Conservation (phyloP, 1,140 invertebrate genomes). For the Chrysomallon squamiferum region DNA sequence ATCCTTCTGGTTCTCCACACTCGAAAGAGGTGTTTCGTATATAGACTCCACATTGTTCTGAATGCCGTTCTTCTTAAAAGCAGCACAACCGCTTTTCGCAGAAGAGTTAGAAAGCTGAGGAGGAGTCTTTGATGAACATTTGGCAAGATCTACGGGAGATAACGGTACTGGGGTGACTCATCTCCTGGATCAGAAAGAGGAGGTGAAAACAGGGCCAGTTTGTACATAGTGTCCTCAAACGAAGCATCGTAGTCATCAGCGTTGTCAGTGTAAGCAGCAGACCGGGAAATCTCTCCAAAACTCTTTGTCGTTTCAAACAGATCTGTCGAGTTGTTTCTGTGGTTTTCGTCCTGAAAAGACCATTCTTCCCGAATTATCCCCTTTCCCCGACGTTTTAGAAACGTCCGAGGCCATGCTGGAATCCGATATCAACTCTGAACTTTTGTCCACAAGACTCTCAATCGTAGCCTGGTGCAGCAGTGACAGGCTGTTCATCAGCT, state of each 20-base stretch:
- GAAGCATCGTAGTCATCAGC: constrained; percentile 34
- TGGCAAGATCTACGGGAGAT: constrained; percentile 38
- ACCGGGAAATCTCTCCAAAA: not conserved
- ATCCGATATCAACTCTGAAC: not conserved
- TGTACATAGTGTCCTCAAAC: constrained; percentile 48
- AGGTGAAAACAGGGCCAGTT: constrained; percentile 51
- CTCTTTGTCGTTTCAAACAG: too few relatives aligned
- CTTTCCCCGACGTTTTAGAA: too few relatives aligned
- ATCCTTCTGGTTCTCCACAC: constrained; percentile 13
- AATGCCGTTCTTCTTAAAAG: too few relatives aligned
- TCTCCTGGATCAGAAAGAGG: constrained; percentile 38
- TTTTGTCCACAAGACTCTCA: constrained; percentile 39
- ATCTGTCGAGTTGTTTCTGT: too few relatives aligned
- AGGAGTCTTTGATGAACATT: not conserved
- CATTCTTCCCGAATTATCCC: too few relatives aligned
- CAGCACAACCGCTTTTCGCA: not conserved
- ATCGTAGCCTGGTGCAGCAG: constrained; percentile 56
- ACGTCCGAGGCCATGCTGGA: too few relatives aligned
- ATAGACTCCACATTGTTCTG: constrained; percentile 7
- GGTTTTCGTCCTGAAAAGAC: too few relatives aligned
- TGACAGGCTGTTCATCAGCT: constrained; percentile 50
- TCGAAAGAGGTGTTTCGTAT: constrained; percentile 18
- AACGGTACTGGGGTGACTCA: constrained; percentile 45
- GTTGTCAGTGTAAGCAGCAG: constrained; percentile 28
- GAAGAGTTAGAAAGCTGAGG: not conserved